phyloP scores from a whole-genome alignment of 2,113 vertebrate species.

The Bucco capensis region DNA sequence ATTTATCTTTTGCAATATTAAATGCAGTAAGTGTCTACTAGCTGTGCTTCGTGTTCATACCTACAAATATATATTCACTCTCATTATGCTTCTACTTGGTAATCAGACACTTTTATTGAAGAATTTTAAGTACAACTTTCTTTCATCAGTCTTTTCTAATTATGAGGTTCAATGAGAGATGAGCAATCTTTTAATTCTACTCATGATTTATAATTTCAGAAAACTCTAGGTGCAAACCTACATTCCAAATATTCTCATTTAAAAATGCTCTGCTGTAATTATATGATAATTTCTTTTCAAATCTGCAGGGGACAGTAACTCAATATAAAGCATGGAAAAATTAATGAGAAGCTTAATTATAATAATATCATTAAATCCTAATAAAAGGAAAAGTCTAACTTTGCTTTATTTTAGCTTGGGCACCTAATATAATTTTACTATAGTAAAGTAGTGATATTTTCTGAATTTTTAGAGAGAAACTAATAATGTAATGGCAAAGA shows the following conservation, averaged over 20 bases:
- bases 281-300: conserved; percentile 69
- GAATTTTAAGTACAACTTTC: not conserved
- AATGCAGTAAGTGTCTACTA: not conserved
- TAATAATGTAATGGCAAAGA: not conserved
- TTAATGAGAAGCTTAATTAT: conserved; percentile 80
- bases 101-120: not conserved
- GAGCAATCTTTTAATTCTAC: not conserved
- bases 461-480: conserved; percentile 47
- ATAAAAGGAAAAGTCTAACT: conserved; percentile 67
- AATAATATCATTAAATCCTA: conserved; percentile 76
- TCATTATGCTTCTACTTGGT: not conserved
- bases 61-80: not conserved
- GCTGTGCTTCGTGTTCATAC: not conserved
- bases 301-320: conserved; percentile 72
- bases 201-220: conserved; percentile 49
- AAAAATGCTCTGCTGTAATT: conserved; percentile 66
- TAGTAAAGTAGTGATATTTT: conserved; percentile 47
- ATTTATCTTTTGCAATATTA: not conserved
- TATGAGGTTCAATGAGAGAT: not conserved
- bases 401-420: conserved; percentile 64
- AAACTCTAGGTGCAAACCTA: conserved; percentile 37
- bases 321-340: conserved; percentile 70
- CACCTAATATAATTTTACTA: conserved; percentile 49
- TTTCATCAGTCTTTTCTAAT: conserved; percentile 16
- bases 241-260: conserved; percentile 49